Percentiles rank a stretch among this genome's conserved stretches.
Evolutionary conservation across 2,888 invertebrate genomes (phyloP).

Genomic region (Microctonus brassicae): DNA sequence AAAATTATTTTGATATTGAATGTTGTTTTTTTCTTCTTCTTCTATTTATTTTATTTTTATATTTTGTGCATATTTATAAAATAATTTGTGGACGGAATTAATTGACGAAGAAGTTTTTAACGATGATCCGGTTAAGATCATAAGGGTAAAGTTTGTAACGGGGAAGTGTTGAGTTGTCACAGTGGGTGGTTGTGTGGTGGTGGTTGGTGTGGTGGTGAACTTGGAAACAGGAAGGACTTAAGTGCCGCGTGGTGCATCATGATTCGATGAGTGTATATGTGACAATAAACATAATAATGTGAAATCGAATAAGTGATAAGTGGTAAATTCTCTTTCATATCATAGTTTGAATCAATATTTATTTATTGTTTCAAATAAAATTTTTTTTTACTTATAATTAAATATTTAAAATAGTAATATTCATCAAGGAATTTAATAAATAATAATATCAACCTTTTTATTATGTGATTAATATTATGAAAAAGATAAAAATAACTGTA

Average conservation of each 20-base stretch:
- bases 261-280: not conserved
- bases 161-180: not conserved
- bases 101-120: not conserved
- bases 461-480: not conserved
- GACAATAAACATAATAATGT: not conserved
- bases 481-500: not conserved
- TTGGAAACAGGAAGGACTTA: conserved; percentile 1
- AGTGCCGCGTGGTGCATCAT: conserved; percentile 4
- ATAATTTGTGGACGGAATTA: not conserved
- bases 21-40: too few species aligned
- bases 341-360: not conserved
- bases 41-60: not conserved
- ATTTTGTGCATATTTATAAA: not conserved
- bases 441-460: not conserved
- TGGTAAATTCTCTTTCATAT: not conserved
- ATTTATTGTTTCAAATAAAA: too few species aligned
- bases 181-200: too few species aligned
- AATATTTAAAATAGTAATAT: too few species aligned
- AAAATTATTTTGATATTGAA: too few species aligned
- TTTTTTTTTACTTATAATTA: too few species aligned
- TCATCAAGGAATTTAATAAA: too few species aligned
- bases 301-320: not conserved
- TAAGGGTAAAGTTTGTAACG: not conserved
- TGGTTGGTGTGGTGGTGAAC: not conserved
- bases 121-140: not conserved